Evolutionary conservation across 2,797 vertebrate species (phyloP).

Genomic region (Scolopax bukidnonensis): DNA sequence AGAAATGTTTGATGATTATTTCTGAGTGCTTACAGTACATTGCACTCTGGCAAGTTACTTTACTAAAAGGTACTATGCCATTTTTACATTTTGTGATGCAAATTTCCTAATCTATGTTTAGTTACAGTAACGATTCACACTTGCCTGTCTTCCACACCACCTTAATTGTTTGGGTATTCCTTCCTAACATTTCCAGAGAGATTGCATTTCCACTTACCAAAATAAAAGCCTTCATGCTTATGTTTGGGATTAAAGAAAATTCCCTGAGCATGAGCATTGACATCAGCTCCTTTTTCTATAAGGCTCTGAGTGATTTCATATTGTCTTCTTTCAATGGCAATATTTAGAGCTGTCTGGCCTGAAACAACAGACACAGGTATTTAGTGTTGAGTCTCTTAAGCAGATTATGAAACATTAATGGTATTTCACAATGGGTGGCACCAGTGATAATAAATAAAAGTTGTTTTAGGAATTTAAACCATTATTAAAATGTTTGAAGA

Average conservation of each 20-base stretch:
- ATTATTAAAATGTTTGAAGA: not conserved
- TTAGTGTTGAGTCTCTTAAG: not conserved
- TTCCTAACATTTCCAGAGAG: not conserved
- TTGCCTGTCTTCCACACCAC: not conserved
- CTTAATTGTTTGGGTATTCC: not conserved
- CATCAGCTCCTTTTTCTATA: conserved; percentile 80
- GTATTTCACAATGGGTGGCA: not conserved
- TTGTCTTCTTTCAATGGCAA: conserved; percentile 83
- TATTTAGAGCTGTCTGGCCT: conserved; percentile 84
- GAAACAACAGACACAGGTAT: not conserved
- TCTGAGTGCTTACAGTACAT: not conserved
- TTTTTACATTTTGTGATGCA: not conserved
- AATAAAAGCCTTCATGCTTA: conserved; percentile 83
- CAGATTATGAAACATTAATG: not conserved
- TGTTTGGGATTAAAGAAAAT: conserved; percentile 83
- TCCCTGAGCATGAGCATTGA: conserved; percentile 80
- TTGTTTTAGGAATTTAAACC: not conserved
- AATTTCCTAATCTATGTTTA: not conserved
- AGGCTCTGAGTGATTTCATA: conserved; percentile 76
- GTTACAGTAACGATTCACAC: not conserved
- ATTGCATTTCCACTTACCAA: conserved; percentile 72
- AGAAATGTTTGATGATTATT: not conserved
- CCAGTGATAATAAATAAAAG: not conserved
- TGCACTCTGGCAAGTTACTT: not conserved
- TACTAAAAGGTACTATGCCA: not conserved